Conservation (phyloP, 2,113 vertebrate species). For the Meleagris gallopavo region DNA sequence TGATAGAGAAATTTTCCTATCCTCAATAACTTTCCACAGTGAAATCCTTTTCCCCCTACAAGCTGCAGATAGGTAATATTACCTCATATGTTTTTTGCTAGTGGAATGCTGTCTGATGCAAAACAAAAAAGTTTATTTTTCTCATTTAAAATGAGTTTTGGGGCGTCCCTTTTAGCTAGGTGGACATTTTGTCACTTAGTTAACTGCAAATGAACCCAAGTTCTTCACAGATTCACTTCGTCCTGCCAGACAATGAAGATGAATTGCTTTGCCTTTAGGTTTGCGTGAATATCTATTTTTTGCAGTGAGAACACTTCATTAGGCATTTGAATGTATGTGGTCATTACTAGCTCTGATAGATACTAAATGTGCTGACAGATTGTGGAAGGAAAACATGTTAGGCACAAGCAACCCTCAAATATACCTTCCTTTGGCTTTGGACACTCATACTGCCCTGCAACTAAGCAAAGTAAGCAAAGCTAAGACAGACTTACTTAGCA, state of each 20-base stretch:
- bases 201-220: not conserved
- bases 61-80: not conserved
- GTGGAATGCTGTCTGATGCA: not conserved
- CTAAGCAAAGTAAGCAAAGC: not conserved
- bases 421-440: not conserved
- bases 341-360: not conserved
- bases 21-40: not conserved
- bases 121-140: not conserved
- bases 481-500: not conserved
- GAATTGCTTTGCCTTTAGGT: not conserved
- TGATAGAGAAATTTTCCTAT: not conserved
- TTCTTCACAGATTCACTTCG: not conserved
- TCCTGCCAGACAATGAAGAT: not conserved
- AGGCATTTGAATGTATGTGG: not conserved
- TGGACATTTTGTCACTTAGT: not conserved
- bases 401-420: not conserved
- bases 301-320: not conserved
- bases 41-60: not conserved
- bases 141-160: not conserved
- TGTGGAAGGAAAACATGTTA: not conserved
- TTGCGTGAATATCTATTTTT: not conserved
- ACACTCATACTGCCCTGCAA: not conserved
- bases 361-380: not conserved
- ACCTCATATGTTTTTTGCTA: not conserved
- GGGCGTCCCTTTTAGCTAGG: not conserved